These are phyloP conservation scores for Papilio xuthus DNA, from an alignment of 1,140 invertebrate species.

Conservation along the genomic window DNA sequence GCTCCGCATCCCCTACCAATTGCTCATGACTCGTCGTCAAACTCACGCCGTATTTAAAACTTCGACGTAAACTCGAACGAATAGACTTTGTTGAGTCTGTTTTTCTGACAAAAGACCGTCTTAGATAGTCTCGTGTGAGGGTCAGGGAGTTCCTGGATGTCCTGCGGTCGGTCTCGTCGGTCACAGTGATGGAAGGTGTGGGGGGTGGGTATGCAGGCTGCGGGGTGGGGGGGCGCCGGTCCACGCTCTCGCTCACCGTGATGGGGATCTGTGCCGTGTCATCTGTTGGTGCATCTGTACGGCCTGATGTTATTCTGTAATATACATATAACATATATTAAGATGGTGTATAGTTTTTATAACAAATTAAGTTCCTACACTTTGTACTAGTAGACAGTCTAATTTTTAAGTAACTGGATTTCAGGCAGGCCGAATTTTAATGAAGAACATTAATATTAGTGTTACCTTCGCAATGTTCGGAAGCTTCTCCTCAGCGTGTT, in stretches of 20 bases:
- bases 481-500: slow-evolving; percentile 92
- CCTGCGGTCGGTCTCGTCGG: slow-evolving; percentile 57
- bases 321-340: slow-evolving; percentile 34
- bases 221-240: slow-evolving; percentile 54
- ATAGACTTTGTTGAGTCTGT: slow-evolving; percentile 72
- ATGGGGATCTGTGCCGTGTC: slow-evolving; percentile 69
- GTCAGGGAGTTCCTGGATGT: slow-evolving; percentile 61
- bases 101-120: slow-evolving; percentile 71
- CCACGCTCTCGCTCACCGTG: slow-evolving; percentile 74
- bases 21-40: slow-evolving; percentile 71
- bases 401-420: too few species aligned
- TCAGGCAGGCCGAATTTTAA: too few species aligned
- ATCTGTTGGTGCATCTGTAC: slow-evolving; percentile 49
- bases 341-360: too few species aligned
- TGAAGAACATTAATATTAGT: too few species aligned
- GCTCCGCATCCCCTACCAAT: slow-evolving; percentile 69
- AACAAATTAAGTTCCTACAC: too few species aligned
- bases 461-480: slow-evolving; percentile 80
- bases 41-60: slow-evolving; percentile 67
- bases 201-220: slow-evolving; percentile 55
- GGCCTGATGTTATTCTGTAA: slow-evolving; percentile 66
- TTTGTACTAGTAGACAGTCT: too few species aligned
- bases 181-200: slow-evolving; percentile 54
- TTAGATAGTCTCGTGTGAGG: slow-evolving; percentile 62
- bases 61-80: slow-evolving; percentile 70